Conservation (phyloP, 2,113 vertebrate genomes). For the Baryphthengus martii region DNA sequence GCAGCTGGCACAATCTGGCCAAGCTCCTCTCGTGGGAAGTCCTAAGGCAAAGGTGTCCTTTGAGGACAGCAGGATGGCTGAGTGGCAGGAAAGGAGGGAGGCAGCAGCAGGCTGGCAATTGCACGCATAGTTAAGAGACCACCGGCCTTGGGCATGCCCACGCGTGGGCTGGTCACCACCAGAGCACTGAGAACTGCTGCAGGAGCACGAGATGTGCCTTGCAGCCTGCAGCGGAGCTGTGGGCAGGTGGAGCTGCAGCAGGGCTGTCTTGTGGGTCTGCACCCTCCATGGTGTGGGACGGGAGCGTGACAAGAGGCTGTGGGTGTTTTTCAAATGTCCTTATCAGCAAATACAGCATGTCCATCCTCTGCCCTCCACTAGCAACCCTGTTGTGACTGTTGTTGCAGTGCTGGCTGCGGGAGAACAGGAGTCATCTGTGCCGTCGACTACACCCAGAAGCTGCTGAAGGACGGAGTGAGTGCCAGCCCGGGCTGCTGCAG, state of each 20-base stretch:
- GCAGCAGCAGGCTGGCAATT: neutral
- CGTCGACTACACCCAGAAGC: constrained; percentile 91
- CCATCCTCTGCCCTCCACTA: neutral
- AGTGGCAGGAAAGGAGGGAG: neutral
- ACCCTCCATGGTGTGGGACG: accelerated
- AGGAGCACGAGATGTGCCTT: neutral
- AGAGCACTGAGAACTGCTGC: neutral
- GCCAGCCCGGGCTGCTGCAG: neutral
- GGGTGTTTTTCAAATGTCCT: neutral
- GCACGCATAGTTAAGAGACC: neutral
- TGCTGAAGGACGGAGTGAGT: constrained; percentile 87
- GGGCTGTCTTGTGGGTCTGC: accelerated
- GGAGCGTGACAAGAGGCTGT: neutral
- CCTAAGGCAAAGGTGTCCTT: neutral
- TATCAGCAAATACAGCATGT: neutral
- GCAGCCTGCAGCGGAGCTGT: neutral
- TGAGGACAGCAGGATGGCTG: neutral
- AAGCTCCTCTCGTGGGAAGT: neutral
- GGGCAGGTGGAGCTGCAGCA: neutral
- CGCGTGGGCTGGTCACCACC: neutral
- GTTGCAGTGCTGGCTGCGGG: constrained; percentile 91
- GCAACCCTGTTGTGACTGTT: neutral
- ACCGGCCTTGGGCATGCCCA: neutral
- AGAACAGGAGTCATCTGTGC: constrained; percentile 92
- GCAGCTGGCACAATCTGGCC: neutral